Percentiles rank a stretch among this genome's conserved stretches.
phyloP scores from a whole-genome alignment of 1,140 invertebrate species.

The Chironomus tepperi region DNA sequence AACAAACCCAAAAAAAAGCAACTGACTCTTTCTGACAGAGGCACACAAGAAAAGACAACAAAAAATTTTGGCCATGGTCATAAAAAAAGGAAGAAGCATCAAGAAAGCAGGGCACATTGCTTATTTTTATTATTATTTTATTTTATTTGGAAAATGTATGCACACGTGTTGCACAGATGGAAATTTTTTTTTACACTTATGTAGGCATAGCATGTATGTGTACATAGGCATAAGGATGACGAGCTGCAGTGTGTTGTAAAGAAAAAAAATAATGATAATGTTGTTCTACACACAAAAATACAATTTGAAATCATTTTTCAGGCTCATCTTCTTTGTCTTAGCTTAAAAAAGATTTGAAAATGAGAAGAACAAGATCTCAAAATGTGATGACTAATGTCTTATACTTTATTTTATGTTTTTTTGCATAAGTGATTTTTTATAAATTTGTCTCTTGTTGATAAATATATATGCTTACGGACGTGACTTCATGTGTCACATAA shows the following conservation, averaged over 20 bases:
- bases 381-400: too few species aligned
- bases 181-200: not conserved
- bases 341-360: too few species aligned
- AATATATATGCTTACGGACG: not conserved
- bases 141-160: constrained; percentile 14
- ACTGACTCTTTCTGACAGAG: too few species aligned
- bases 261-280: constrained; percentile 9
- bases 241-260: not conserved
- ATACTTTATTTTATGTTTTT: not conserved
- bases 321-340: too few species aligned
- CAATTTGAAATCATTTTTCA: too few species aligned
- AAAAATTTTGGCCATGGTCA: not conserved
- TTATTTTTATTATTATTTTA: not conserved
- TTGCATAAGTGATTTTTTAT: constrained; percentile 1
- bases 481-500: not conserved
- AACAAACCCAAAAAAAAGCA: too few species aligned
- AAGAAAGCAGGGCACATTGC: not conserved
- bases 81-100: constrained; percentile 9
- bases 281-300: not conserved
- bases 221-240: not conserved
- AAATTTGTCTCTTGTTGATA: not conserved
- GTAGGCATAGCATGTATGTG: not conserved
- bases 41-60: too few species aligned
- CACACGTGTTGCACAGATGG: constrained; percentile 22
- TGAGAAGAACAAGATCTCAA: too few species aligned